Conservation (phyloP, 2,113 vertebrate species). For the Nipponia nippon region DNA sequence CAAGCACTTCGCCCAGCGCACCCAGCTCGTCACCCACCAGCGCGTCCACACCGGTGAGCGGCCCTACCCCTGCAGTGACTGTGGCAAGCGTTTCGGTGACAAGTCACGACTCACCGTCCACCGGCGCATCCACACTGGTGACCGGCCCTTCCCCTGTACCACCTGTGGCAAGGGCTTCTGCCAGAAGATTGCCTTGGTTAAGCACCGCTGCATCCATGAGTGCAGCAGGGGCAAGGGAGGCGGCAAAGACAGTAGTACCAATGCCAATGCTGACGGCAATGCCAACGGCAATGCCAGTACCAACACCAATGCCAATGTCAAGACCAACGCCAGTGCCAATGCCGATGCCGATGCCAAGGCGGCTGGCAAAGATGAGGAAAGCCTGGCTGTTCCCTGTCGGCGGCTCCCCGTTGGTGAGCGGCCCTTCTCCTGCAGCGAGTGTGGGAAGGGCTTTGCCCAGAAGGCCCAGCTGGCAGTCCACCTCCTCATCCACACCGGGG, state of each 20-base stretch:
- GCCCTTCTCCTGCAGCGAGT: slow-evolving; percentile 77
- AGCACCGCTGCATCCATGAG: background rate
- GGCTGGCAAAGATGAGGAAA: background rate
- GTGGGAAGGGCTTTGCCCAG: slow-evolving; percentile 77
- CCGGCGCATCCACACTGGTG: background rate
- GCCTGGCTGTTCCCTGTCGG: background rate
- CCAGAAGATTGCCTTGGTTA: background rate
- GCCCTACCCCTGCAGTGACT: background rate
- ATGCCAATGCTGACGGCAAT: rapidly evolving
- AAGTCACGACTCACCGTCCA: background rate
- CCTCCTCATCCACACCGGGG: slow-evolving; percentile 76
- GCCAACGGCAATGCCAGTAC: background rate
- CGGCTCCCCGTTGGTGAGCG: background rate
- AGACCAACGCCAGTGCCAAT: no score
- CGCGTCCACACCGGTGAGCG: background rate
- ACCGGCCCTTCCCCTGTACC: background rate
- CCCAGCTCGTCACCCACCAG: background rate
- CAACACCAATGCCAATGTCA: background rate
- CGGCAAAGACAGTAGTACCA: background rate
- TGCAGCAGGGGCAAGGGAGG: background rate
- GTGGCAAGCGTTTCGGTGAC: background rate
- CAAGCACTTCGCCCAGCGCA: background rate
- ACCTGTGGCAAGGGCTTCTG: background rate
- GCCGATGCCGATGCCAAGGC: background rate
- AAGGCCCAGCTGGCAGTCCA: slow-evolving; percentile 72